Conservation (phyloP, 35 echinoderm and acorn worm species). For the Holothuria glaberrima region DNA sequence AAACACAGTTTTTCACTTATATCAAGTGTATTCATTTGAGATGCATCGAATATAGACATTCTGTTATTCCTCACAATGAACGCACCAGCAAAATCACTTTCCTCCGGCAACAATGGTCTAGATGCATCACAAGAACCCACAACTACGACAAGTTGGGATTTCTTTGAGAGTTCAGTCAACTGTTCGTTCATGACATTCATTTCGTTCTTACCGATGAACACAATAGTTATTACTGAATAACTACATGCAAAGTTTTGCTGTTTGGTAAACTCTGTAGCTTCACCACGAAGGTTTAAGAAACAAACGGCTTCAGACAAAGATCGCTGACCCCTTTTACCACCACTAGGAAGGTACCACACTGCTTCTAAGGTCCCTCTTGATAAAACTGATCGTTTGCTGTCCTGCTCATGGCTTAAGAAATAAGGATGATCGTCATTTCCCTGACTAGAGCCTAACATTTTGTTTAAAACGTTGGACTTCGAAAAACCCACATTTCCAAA, state of each 20-base stretch:
- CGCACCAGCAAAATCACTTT: neutral
- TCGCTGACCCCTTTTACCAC: neutral
- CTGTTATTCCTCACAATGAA: neutral
- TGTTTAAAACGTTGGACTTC: constrained; percentile 27
- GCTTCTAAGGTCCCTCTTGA: constrained; percentile 23
- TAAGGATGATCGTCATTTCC: constrained; percentile 33
- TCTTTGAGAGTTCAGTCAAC: neutral
- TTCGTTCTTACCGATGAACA: constrained; percentile 7
- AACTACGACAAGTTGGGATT: neutral
- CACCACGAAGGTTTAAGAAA: constrained; percentile 17
- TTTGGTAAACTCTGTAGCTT: neutral
- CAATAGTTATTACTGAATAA: neutral
- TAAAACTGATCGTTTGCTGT: neutral
- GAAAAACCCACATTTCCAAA: neutral
- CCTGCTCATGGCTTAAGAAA: constrained; percentile 19
- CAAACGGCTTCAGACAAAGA: neutral
- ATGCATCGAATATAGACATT: neutral
- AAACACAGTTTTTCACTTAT: neutral
- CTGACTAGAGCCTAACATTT: constrained; percentile 20
- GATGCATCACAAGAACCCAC: neutral
- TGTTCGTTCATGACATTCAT: neutral
- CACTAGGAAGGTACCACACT: constrained; percentile 5
- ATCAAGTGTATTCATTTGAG: neutral
- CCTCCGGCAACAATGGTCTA: neutral
- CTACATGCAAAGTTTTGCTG: neutral